Conservation (phyloP, 2,113 vertebrate genomes). For the Nymphicus hollandicus region DNA sequence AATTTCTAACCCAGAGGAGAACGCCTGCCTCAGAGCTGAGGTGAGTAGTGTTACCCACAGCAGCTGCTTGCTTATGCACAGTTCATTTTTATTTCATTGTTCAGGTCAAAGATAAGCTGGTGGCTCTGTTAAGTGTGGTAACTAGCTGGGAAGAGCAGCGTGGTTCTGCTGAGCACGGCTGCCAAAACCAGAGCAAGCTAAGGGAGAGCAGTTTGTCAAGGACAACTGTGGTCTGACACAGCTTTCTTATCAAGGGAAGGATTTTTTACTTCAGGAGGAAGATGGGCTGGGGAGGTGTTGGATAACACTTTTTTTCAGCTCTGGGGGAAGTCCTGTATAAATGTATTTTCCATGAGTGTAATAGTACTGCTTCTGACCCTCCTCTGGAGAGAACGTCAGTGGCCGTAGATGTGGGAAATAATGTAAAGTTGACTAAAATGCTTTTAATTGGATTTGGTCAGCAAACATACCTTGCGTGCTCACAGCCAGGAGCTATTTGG, state of each 20-base stretch:
- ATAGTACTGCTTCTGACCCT: not conserved
- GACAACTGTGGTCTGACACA: not conserved
- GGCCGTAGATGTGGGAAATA: not conserved
- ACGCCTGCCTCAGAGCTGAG: not conserved
- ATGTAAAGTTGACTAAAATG: not conserved
- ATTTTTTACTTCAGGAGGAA: conserved; percentile 49
- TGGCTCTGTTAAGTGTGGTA: not conserved
- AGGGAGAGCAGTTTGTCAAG: not conserved
- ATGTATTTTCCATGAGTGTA: conserved; percentile 10
- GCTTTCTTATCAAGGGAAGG: conserved; percentile 43
- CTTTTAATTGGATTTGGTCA: not conserved
- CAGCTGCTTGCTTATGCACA: not conserved
- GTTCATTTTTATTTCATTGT: not conserved
- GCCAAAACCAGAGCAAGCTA: not conserved
- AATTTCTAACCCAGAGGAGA: conserved; percentile 2
- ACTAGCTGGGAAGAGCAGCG: not conserved
- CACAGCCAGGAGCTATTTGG: not conserved
- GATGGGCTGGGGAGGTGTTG: conserved; percentile 24
- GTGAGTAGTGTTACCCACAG: not conserved
- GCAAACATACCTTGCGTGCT: not conserved
- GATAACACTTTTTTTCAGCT: not conserved
- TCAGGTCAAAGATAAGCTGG: not conserved
- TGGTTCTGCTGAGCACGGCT: not conserved
- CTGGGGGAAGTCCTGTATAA: not conserved
- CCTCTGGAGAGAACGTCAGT: not conserved